Base-by-base conservation (phyloP, 2,888 invertebrate species). In the Microctonus brassicae region DNA sequence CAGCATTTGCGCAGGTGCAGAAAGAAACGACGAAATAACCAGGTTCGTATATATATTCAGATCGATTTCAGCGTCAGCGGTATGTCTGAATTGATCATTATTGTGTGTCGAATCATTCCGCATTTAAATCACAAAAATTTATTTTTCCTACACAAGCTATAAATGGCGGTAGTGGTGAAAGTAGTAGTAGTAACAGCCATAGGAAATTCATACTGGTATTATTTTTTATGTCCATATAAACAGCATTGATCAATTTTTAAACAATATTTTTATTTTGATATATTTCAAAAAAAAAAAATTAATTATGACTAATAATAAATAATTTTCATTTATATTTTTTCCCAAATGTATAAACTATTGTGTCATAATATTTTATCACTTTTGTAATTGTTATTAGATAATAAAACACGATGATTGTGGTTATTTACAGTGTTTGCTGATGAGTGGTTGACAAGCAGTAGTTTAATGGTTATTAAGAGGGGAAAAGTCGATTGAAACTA, bases 61-160 rank as follows among this genome's bases (percentile, higher is more conserved):
- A 77, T 75, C 71, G 75, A 72, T 71, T 77, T 78, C 78, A 77
- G 78, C 78, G 78, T 78, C 79, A 77, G 76, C 76, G 81, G 82
- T 81, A 83, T 81, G 82, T 82, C 82, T 83, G 83, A 83, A 83
- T 83, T 83, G 82, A 82, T 80, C 77, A 76, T 78, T 74, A 74
- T 73, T 74, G 61, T 72, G 47, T 77, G 80, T 77, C 82, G 81
- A 79, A 81, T 82, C 82, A 78, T 73, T 69, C 36, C 66, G 67
- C 72, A 63, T 36, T 70, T 66, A 61, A n/a, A 60, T n/a, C 39
- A 26, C 11, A 57, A 58, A 70, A 65, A 60, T 36, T 17, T 66
- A 52, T 36, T 53, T 33, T 52, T n/a, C n/a, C n/a, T n/a, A n/a
- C n/a, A n/a, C n/a, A n/a, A n/a, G n/a, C n/a, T n/a, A n/a, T n/a